phyloP scores from a whole-genome alignment of 1,140 invertebrate genomes.

The Wasmannia auropunctata region DNA sequence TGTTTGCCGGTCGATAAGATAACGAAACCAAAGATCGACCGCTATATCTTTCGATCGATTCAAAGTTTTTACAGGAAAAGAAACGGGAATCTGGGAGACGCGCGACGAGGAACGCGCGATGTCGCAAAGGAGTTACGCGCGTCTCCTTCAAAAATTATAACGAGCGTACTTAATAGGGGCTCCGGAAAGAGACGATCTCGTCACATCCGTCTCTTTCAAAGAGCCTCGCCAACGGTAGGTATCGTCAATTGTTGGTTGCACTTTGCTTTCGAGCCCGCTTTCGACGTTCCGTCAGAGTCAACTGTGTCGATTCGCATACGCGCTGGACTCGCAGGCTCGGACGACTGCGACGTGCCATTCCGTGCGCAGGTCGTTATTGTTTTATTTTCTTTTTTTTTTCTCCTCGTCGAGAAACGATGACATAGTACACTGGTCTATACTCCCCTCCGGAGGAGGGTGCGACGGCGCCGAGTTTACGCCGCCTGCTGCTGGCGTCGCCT shows the following conservation, averaged over 20 bases:
- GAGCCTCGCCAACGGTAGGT: background rate
- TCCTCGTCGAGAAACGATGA: conserved; percentile 21
- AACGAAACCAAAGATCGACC: background rate
- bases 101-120: background rate
- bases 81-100: background rate
- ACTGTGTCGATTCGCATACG: background rate
- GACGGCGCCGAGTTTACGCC: background rate
- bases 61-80: no score
- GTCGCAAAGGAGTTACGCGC: background rate
- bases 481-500: background rate
- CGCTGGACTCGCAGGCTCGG: background rate
- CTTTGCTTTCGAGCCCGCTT: conserved; percentile 7
- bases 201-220: background rate
- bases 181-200: background rate
- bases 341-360: background rate
- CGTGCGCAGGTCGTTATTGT: background rate
- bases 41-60: background rate
- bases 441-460: background rate
- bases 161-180: background rate
- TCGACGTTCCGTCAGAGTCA: background rate
- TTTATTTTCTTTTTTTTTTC: no score
- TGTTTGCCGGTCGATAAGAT: background rate
- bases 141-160: background rate
- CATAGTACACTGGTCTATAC: conserved; percentile 17
- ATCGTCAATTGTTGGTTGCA: background rate